Percentiles rank a stretch among this genome's conserved stretches.
Evolutionary conservation across 2,113 vertebrate species (phyloP).

Genomic region (Uropsilus gracilis): DNA sequence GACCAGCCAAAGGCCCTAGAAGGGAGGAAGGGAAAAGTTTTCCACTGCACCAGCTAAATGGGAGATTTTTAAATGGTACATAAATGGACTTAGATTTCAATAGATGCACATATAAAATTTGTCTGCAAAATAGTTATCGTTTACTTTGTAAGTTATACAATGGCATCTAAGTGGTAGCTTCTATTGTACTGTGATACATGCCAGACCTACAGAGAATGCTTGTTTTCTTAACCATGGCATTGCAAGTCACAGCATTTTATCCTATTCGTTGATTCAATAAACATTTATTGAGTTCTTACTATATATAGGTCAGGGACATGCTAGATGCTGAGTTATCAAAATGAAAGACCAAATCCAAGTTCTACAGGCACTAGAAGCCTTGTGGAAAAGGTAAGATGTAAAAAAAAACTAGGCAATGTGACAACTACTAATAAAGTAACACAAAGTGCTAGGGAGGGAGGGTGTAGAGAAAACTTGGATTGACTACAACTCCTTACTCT

Average conservation of each 20-base stretch:
- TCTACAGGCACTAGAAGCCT: background rate
- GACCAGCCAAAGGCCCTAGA: background rate
- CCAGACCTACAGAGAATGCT: slow-evolving; percentile 32
- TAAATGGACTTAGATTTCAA: background rate
- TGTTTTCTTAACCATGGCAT: slow-evolving; percentile 9
- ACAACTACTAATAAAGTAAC: background rate
- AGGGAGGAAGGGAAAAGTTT: background rate
- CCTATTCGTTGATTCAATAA: background rate
- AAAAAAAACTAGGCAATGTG: background rate
- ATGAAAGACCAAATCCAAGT: slow-evolving; percentile 2
- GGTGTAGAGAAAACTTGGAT: no score
- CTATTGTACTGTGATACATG: background rate
- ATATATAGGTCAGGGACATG: background rate
- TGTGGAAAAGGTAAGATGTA: background rate
- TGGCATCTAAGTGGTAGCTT: background rate
- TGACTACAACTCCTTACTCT: background rate
- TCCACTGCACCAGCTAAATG: background rate
- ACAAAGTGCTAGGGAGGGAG: background rate
- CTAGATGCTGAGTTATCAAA: background rate
- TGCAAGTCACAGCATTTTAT: background rate
- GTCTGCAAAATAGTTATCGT: background rate
- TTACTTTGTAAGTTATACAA: slow-evolving; percentile 13
- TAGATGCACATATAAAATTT: background rate
- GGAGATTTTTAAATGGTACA: background rate
- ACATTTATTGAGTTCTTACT: background rate